phyloP scores from a whole-genome alignment of 2,113 vertebrate species.

The Gracilinanus agilis region DNA sequence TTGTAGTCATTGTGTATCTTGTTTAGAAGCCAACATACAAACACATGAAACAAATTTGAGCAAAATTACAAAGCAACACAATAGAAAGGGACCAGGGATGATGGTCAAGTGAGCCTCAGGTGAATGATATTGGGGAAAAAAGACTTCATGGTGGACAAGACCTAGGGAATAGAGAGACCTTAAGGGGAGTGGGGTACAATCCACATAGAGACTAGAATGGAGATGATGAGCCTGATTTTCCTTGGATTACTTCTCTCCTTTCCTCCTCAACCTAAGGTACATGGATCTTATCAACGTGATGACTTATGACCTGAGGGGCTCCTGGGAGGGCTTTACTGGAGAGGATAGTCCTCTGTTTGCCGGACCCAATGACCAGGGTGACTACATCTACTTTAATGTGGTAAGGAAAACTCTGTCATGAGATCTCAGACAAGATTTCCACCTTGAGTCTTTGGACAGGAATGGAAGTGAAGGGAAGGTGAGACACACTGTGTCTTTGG shows the following conservation, averaged over 20 bases:
- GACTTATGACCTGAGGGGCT: slow-evolving; percentile 82
- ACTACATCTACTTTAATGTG: slow-evolving; percentile 76
- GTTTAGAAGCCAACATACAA: not conserved
- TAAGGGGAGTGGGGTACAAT: too few relatives aligned
- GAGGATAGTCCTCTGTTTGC: slow-evolving; percentile 84
- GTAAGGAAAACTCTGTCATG: slow-evolving; percentile 58
- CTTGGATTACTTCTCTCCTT: not conserved
- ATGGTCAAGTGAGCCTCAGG: not conserved
- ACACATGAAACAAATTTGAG: not conserved
- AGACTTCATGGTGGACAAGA: not conserved
- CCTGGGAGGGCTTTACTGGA: slow-evolving; percentile 79
- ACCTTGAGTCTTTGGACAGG: not conserved
- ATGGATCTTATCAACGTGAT: slow-evolving; percentile 86
- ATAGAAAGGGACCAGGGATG: not conserved
- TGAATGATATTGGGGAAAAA: not conserved
- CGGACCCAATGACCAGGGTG: slow-evolving; percentile 72
- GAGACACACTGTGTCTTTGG: not conserved
- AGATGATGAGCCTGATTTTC: not conserved
- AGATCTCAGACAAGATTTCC: not conserved
- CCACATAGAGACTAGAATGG: not conserved
- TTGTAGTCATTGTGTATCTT: not conserved
- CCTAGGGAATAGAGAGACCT: not conserved
- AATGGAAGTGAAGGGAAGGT: too few relatives aligned
- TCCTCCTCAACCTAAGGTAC: slow-evolving; percentile 72
- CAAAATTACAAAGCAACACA: not conserved